Evolutionary conservation across 1,140 invertebrate genomes (phyloP), one percentile per base, ranked within the genome.

Genomic region (Alviniconcha marisindica): DNA sequence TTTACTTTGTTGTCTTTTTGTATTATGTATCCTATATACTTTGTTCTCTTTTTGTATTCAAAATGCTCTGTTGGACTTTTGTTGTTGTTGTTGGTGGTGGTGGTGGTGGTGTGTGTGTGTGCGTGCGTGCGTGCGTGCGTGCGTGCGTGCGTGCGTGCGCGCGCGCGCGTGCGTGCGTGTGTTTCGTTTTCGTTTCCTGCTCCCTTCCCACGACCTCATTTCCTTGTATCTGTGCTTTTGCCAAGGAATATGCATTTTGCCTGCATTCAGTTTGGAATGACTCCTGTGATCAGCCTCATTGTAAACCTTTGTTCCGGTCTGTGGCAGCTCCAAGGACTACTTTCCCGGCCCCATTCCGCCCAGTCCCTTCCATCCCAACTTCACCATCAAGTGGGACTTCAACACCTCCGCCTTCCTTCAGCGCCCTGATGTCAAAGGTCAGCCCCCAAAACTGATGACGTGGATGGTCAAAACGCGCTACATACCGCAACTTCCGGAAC

Each of bases 391-490:
- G 4, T 78, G 77, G 77, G 54, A 63, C 36, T 78, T 78, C 56
- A 33, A 78, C 33, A 40, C 77, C 51, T 18, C 7, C 21, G n/a
- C 51, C 3, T 56, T 78, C n/a, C 54, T 78, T 12, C 54, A 24
- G 4, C 48, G 77, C 7, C 51, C 77, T 33, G 77, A 78, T 12
- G 77, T 78, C 15, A 33, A 3, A 5, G 36, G 33, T 18, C 48
- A 63, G 54, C 77, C 77, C 31, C 77, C 77, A 7, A 78, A 78
- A 40, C 31, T 78, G 33, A 78, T 78, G 31, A 78, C 77, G 31
- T 78, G 77, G 77, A 60, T 78, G 51, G 56, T 60, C 3, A 63
- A 78, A n/a, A 28, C 77, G 48, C 48, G 54, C 31, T 60, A 78
- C 38, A 21, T 78, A 18, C 33, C 33, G 24, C 12, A 21, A 56